A percentile compares a stretch with the other conserved stretches of the same genome.
phyloP scores from a whole-genome alignment of 1,140 invertebrate species.

The Dreissena polymorpha region DNA sequence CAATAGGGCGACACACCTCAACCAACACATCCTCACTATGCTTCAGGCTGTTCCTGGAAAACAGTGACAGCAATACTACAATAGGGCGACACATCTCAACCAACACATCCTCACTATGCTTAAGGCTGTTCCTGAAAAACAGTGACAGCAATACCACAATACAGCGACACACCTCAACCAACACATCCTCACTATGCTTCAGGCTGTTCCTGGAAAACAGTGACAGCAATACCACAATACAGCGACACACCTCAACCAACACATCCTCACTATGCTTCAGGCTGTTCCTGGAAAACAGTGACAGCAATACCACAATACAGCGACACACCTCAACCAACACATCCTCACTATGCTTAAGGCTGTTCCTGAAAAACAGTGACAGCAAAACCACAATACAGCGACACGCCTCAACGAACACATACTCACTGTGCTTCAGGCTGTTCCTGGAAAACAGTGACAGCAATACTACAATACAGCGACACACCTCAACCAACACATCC shows the following conservation, averaged over 20 bases:
- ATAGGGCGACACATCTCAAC: not conserved
- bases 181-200: not conserved
- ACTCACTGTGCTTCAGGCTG: not conserved
- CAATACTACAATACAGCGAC: not conserved
- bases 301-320: too few relatives aligned
- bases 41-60: not conserved
- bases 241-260: conserved; percentile 1
- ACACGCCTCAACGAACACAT: not conserved
- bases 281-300: not conserved
- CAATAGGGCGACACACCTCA: not conserved
- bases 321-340: conserved; percentile 3
- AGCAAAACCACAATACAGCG: too few relatives aligned
- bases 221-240: too few relatives aligned
- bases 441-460: not conserved
- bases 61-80: not conserved
- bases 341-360: not conserved
- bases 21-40: not conserved
- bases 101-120: not conserved
- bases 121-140: not conserved
- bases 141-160: too few relatives aligned
- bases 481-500: not conserved
- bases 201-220: not conserved
- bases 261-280: not conserved
- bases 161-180: not conserved
- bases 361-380: not conserved